Evolutionary conservation across 2,797 vertebrate species (phyloP), one percentile per base, ranked within the genome.

Genomic region (Hafferia zeledoni): DNA sequence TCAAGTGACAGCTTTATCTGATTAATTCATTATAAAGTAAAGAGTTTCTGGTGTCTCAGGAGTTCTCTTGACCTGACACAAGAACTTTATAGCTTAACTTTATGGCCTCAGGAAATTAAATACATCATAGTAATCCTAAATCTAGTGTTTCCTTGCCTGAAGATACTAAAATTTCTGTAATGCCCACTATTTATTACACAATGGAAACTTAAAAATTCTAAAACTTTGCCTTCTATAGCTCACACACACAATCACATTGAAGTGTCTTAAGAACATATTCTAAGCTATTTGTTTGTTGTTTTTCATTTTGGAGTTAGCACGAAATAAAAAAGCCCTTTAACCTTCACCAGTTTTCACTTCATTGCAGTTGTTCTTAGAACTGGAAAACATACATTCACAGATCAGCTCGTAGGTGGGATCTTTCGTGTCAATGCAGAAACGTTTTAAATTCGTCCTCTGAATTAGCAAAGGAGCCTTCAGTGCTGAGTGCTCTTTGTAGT

Each of bases 71-170:
- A 77, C 55, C 75, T 57, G 39, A 75, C 2, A 5, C 0, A 3
- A 72, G 74, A 89, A 77, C 68, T 90, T 87, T 30, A 81, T 37
- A 79, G 28, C n/a, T 87, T 85, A 90, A 75, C 56, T 89, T 91
- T 28, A 57, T 68, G 35, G 75, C 70, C 22, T 12, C 30, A 49
- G 16, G 69, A 92, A 93, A 83, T 81, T 5, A 63, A 87, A 33
- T 53, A 41, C 30, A n/a, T 78, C 80, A 70, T 55, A 41, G 2
- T 28, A 83, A 16, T 71, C 76, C 53, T 90, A 59, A 49, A 72
- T 76, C 47, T 71, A n/a, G 13, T 76, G 52, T 95, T 90, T 55
- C 49, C n/a, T 27, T 37, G 57, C n/a, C n/a, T 55, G 46, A 65
- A 75, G 43, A 55, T 76, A 25, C 17, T 69, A 18, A 56, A 35